phyloP scores from a whole-genome alignment of 2,797 vertebrate species.

The Podargus strigoides region DNA sequence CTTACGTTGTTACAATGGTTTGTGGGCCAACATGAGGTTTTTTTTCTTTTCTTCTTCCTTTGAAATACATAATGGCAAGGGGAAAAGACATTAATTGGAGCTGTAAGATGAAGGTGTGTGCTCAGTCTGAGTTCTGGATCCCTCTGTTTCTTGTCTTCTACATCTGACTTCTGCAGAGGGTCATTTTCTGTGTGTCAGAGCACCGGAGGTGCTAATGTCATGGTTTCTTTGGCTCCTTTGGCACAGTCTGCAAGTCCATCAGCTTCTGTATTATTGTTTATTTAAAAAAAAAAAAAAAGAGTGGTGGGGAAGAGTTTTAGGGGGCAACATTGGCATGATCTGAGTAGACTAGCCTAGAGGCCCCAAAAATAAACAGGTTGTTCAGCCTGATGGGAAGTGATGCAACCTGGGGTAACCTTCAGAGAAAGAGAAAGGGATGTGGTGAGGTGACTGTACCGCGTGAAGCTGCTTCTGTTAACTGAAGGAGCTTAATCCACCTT shows the following conservation, averaged over 20 bases:
- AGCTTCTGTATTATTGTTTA: background rate
- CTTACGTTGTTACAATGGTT: background rate
- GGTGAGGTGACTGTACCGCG: background rate
- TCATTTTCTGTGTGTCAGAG: background rate
- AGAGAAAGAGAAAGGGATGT: background rate
- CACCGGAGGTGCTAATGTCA: background rate
- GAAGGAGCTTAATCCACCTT: background rate
- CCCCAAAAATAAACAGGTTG: background rate
- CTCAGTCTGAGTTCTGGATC: background rate
- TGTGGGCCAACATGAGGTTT: fast-evolving
- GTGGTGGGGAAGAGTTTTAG: fast-evolving
- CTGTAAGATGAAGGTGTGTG: background rate
- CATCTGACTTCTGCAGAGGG: background rate
- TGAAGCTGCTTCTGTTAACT: background rate
- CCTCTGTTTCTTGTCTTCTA: background rate
- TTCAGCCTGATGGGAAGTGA: background rate
- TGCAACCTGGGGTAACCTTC: background rate
- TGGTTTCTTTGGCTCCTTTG: background rate
- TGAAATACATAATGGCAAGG: background rate
- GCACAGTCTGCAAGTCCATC: background rate
- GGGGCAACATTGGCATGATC: fast-evolving
- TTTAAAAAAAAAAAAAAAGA: background rate
- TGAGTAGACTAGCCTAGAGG: background rate
- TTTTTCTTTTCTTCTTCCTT: background rate
- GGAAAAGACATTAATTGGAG: background rate